Base-by-base conservation (phyloP, 2,113 vertebrate species). In the Oxygymnocypris stewartii region DNA sequence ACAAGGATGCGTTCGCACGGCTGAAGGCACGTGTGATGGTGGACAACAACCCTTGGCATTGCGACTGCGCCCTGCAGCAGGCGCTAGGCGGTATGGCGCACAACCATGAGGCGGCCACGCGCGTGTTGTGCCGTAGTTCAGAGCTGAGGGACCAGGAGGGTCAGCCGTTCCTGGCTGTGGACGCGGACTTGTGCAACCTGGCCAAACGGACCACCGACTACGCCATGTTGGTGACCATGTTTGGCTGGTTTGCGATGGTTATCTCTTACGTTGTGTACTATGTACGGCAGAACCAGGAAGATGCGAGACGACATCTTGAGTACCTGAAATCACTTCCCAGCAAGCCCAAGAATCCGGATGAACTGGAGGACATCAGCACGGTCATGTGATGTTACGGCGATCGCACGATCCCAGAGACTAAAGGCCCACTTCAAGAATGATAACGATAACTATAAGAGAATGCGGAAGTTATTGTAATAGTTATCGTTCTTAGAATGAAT, bases 181-280 rank as follows among this genome's bases (percentile, higher is more conserved):
- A 98, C 0, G 96, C 96, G 0, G 97, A 99, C 94, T 96, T 99
- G 86, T 99, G 98, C 91, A 99, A 98, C 93, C 95, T 98, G 88
- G 96, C 97, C 4, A 98, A 97, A 95, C 96, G 97, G 93, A 99
- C 98, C 86, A 99, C 98, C 2, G 98, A 99, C 91, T 98, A 99
- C 0, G 98, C 97, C 89, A 99, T 99, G 98, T 93, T 99, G 90
- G 97, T 99, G 92, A 99, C 98, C 91, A 99, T 99, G 98, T 99
- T 99, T 84, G 97, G 97, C 91, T 99, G 98, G 98, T 99, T 99
- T 89, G 98, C 98, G 91, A 99, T 99, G 98, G 98, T 99, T 92
- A 99, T 99, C 90, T 99, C 98, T 0, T 99, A 99, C 0, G 98
- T 99, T 84, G 98, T 99, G 37, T 99, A 99, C 88, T 99, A 99